Conservation (phyloP, 2,113 vertebrate genomes). For the Cochlearius cochlearius region DNA sequence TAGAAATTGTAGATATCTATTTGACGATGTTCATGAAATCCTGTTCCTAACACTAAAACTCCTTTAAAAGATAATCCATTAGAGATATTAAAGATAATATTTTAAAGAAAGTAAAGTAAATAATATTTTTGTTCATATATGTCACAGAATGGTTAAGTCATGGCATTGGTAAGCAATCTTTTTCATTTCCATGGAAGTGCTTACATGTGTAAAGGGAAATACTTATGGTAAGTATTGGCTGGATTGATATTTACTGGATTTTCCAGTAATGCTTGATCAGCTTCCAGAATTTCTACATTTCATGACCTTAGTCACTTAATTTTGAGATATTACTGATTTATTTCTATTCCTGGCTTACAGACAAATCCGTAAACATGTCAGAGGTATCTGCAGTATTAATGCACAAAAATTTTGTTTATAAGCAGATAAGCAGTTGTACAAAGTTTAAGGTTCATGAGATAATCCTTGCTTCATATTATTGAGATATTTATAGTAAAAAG, state of each 20-base stretch:
- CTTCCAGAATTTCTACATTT: neutral
- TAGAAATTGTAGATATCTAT: neutral
- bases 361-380: rapidly evolving
- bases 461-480: neutral
- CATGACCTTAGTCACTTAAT: neutral
- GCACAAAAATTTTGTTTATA: neutral
- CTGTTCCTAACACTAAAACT: neutral
- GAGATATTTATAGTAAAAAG: neutral
- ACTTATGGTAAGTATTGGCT: neutral
- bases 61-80: neutral
- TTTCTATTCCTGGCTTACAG: neutral
- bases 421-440: neutral
- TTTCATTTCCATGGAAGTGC: neutral
- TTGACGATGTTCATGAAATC: neutral
- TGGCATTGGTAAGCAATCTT: neutral
- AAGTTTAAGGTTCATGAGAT: neutral
- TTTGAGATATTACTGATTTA: neutral
- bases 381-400: neutral
- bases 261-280: neutral
- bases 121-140: neutral
- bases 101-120: neutral
- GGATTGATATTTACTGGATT: neutral
- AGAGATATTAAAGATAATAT: neutral
- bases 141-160: neutral
- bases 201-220: neutral